phyloP scores from a whole-genome alignment of 2,888 invertebrate species.

The Eristalinus aeneus region DNA sequence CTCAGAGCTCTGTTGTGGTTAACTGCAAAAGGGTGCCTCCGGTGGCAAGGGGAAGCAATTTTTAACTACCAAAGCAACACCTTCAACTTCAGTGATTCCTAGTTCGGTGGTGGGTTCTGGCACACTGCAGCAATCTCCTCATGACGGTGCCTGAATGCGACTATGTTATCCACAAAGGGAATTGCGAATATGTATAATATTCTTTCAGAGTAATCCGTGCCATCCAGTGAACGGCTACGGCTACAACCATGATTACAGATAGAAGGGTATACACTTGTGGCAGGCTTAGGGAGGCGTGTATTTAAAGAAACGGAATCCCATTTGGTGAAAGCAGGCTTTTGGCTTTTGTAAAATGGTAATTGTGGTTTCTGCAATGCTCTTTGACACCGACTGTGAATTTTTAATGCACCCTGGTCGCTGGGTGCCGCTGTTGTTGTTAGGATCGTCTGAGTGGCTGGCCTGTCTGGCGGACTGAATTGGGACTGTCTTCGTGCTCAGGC shows the following conservation, averaged over 20 bases:
- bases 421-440: slow-evolving; percentile 15
- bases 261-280: background rate
- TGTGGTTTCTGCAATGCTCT: slow-evolving; percentile 69
- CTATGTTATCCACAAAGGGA: slow-evolving; percentile 58
- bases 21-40: background rate
- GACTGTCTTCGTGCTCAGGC: background rate
- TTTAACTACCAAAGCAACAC: slow-evolving; percentile 68
- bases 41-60: slow-evolving; percentile 16
- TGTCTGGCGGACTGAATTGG: background rate
- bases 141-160: slow-evolving; percentile 32
- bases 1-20: slow-evolving; percentile 60
- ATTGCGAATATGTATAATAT: slow-evolving; percentile 60
- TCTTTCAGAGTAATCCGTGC: slow-evolving; percentile 58
- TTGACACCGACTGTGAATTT: slow-evolving; percentile 68
- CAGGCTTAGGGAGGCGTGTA: slow-evolving; percentile 39
- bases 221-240: slow-evolving; percentile 45
- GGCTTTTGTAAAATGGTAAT: slow-evolving; percentile 70
- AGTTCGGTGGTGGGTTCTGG: slow-evolving; percentile 3
- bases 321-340: slow-evolving; percentile 65
- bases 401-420: slow-evolving; percentile 46
- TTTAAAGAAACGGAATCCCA: slow-evolving; percentile 62
- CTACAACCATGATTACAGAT: background rate
- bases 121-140: slow-evolving; percentile 17
- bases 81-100: slow-evolving; percentile 56
- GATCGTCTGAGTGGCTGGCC: background rate